Percentiles rank a stretch among this genome's conserved stretches.
Evolutionary conservation across 2,888 invertebrate species (phyloP).

Genomic region (Ennomos quercinarius): DNA sequence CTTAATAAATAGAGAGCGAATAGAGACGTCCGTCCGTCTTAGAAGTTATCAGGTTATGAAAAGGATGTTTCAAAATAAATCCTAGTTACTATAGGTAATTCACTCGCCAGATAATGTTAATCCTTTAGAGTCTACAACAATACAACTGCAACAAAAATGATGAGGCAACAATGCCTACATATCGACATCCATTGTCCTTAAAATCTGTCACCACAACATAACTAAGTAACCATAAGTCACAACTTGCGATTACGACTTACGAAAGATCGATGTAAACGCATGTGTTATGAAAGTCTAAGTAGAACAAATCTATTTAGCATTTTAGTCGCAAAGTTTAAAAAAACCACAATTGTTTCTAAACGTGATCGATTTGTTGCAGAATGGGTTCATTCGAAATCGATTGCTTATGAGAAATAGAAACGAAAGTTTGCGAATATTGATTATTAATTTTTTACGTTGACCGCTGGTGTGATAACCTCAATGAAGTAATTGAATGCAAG

Average conservation of each 20-base stretch:
- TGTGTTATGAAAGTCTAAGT: conserved; percentile 35
- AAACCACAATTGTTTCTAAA: conserved; percentile 52
- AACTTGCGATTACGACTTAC: conserved; percentile 22
- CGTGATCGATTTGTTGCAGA: conserved; percentile 49
- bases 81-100: conserved; percentile 1
- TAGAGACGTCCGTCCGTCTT: conserved; percentile 21
- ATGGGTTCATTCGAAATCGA: conserved; percentile 41
- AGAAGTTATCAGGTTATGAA: conserved; percentile 19
- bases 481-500: too few species aligned
- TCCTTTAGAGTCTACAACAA: conserved; percentile 9
- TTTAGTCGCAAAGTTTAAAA: conserved; percentile 43
- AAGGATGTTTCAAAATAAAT: conserved; percentile 5
- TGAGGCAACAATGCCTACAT: conserved; percentile 2
- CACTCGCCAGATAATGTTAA: background rate
- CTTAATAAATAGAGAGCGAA: background rate
- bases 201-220: conserved; percentile 14
- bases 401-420: conserved; percentile 29
- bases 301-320: conserved; percentile 27
- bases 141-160: background rate
- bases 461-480: too few species aligned
- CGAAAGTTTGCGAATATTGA: conserved; percentile 30
- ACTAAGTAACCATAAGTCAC: conserved; percentile 1
- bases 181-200: conserved; percentile 4
- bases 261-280: conserved; percentile 17
- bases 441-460: conserved; percentile 9